Evolutionary conservation across 2,888 invertebrate species (phyloP), one percentile per base, ranked within the genome.

Genomic region (Acleris laterana): DNA sequence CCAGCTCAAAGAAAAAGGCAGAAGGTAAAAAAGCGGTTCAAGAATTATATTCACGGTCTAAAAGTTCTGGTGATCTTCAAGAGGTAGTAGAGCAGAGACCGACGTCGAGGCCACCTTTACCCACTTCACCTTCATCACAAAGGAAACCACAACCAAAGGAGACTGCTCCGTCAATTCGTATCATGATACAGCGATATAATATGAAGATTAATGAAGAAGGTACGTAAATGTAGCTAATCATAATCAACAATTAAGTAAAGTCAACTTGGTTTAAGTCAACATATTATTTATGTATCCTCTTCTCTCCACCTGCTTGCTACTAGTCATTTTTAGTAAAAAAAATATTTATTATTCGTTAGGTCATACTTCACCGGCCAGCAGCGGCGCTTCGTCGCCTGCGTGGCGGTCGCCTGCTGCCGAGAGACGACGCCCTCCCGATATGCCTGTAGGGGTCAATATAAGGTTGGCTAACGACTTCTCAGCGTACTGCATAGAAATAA

Each of bases 121-220:
- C 95, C 3, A 85, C 91, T 51, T 95, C 95, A 0, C 95, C 95
- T 13, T 93, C 93, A n/a, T 87, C 94, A 19, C 94, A 94, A 74
- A 83, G 93, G 38, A 91, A 90, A 69, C 89, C 89, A 13, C 87
- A 92, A 19, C 77, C 89, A 1, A 95, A 95, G 75, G 95, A 95
- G 77, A 94, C 95, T 19, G 95, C 96, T 0, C 95, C 96, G 0
- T 95, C 95, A 51, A 96, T 96, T 49, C 87, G 94, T 52, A 93
- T 95, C 63, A 96, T 96, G 95, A 94, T 96, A 75, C 95, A 95
- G 52, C 93, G 94, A 71, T 96, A 96, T 75, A 95, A 95, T 77
- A 94, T 95, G 81, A 94, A 94, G 77, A 88, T 95, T 61, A 93
- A 93, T 68, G 94, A 94, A 82, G 94, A 94, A 84, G 94, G 94